These are phyloP conservation scores for Laupala kohalensis DNA, from an alignment of 1,140 invertebrate genomes.

Conservation along the genomic window DNA sequence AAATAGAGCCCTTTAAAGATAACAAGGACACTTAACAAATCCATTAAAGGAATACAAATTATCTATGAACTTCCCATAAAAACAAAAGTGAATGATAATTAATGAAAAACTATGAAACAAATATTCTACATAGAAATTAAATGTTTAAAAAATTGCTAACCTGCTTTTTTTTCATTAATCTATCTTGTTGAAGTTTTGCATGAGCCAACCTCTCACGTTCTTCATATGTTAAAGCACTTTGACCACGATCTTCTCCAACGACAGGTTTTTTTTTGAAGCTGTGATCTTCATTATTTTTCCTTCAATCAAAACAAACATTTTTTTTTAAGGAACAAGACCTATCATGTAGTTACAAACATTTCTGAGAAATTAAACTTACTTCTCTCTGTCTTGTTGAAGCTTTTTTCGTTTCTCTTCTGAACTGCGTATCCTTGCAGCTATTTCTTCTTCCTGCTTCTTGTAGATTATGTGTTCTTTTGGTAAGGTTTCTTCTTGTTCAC, in stretches of 20 bases:
- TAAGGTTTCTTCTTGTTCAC: conserved; percentile 24
- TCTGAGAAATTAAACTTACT: background rate
- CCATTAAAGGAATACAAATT: too few relatives aligned
- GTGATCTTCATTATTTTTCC: background rate
- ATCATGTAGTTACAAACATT: too few relatives aligned
- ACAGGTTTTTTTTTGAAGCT: background rate
- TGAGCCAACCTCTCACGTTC: background rate
- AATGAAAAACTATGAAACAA: too few relatives aligned
- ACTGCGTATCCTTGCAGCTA: background rate
- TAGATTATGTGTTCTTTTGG: background rate
- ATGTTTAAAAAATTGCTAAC: too few relatives aligned
- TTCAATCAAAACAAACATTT: background rate
- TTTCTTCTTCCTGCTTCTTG: background rate
- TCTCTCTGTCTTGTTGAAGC: background rate
- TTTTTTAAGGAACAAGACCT: background rate
- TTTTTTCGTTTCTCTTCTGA: background rate
- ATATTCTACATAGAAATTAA: too few relatives aligned
- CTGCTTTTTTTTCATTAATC: background rate
- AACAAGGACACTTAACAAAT: too few relatives aligned
- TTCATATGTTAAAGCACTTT: background rate
- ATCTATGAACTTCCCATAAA: too few relatives aligned
- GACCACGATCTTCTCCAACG: background rate
- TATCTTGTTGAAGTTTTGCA: background rate
- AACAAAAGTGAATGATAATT: too few relatives aligned
- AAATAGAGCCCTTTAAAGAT: too few relatives aligned